Evolutionary conservation across 2,113 vertebrate genomes (phyloP), one percentile per base, ranked within the genome.

Genomic region (Cavia porcellus): DNA sequence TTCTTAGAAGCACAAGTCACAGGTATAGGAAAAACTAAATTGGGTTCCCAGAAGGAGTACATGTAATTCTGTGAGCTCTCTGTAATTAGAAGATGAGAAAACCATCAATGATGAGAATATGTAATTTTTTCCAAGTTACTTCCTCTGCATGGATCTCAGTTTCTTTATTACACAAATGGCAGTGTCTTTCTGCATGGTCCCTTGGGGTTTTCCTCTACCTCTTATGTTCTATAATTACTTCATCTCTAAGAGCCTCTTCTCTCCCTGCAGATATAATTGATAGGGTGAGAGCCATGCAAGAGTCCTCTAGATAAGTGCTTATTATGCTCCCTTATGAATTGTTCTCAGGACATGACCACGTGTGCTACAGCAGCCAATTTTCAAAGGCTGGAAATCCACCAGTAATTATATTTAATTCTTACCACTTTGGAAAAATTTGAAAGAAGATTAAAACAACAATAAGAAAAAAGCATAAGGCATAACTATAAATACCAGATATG

Each of bases 1-100:
- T 93, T 85, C 70, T 90, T 59, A 90, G 88, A 92, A 97, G 90
- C 92, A 81, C 77, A 98, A 94, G 93, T 92, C 83, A 89, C 12
- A 92, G 52, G 64, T 95, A 90, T 47, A 79, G 80, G 85, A 92
- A 92, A 79, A 85, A 80, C 22, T 66, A 81, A 95, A 94, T 82
- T 90, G 66, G 38, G 77, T 96, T 94, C 55, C 81, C 62, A 95
- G 84, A 97, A 97, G 85, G 28, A 85, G 19, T 61, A 83, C 80
- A 30, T 92, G 19, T 86, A 62, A 62, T 68, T 91, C 47, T 75
- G 24, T 19, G 10, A 52, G 20, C 47, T 89, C 17, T 42, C 11
- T n/a, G 45, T 42, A 75, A 30, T n/a, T 57, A 89, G n/a, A 80
- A 20, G 52, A 52, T 28, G 30, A 79, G 61, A 59, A 70, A 91